These are phyloP conservation scores for Athalia circularis DNA, from an alignment of 2,888 invertebrate genomes.

Conservation along the genomic window DNA sequence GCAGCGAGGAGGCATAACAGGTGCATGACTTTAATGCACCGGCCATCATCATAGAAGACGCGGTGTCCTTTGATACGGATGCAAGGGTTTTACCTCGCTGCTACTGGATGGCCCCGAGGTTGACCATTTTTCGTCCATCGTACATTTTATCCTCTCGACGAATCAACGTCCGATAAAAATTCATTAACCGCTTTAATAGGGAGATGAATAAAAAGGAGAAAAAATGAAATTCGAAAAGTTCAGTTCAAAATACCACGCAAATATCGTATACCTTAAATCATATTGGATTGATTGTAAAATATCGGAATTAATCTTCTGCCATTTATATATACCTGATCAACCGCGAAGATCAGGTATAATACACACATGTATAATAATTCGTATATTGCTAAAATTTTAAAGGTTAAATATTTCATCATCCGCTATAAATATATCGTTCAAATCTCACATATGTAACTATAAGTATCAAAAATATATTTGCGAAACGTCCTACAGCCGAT, in stretches of 20 bases:
- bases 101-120: background rate
- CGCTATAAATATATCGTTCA: background rate
- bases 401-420: constrained; percentile 26
- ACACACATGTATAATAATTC: background rate
- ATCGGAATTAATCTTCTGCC: background rate
- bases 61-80: constrained; percentile 55
- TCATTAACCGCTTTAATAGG: no score
- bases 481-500: no score
- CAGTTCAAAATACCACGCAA: no score
- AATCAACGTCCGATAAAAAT: background rate
- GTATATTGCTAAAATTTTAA: background rate
- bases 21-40: constrained; percentile 66
- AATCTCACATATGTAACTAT: no score
- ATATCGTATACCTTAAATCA: background rate
- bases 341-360: background rate
- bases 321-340: constrained; percentile 9
- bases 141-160: background rate
- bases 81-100: constrained; percentile 42
- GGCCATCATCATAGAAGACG: constrained; percentile 59
- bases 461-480: no score
- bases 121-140: no score
- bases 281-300: background rate
- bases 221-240: no score
- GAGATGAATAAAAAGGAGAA: no score
- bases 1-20: constrained; percentile 57